phyloP scores from a whole-genome alignment of 2,888 invertebrate species.

The Rhamphomyia laevipes region DNA sequence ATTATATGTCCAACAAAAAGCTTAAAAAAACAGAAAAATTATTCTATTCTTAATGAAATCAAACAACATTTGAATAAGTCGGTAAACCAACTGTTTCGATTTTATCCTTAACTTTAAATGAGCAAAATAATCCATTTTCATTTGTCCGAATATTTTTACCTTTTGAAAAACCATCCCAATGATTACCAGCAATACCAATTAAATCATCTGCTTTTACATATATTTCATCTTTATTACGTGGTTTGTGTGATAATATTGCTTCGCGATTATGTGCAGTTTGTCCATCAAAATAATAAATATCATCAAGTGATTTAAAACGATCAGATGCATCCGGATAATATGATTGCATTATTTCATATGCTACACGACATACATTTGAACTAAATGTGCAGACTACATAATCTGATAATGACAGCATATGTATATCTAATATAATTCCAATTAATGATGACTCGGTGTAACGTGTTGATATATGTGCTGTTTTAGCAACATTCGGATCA shows the following conservation, averaged over 20 bases:
- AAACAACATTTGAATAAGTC: too few relatives aligned
- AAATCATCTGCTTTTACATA: slow-evolving; percentile 65
- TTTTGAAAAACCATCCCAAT: slow-evolving; percentile 94
- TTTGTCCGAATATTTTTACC: slow-evolving; percentile 79
- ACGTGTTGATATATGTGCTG: slow-evolving; percentile 79
- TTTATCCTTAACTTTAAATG: slow-evolving; percentile 73
- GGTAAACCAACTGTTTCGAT: too few relatives aligned
- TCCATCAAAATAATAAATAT: slow-evolving; percentile 96
- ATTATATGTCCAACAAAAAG: too few relatives aligned
- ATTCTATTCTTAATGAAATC: too few relatives aligned
- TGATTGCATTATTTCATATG: too few relatives aligned
- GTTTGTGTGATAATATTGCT: slow-evolving; percentile 60
- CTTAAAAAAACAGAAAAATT: too few relatives aligned
- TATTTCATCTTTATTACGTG: slow-evolving; percentile 51
- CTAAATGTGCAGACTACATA: too few relatives aligned
- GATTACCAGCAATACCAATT: slow-evolving; percentile 88
- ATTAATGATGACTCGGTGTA: slow-evolving; percentile 84
- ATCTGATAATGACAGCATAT: too few relatives aligned
- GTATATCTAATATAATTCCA: slow-evolving; percentile 91
- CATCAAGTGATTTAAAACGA: too few relatives aligned
- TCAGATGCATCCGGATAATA: too few relatives aligned
- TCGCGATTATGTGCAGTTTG: slow-evolving; percentile 79
- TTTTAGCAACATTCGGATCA: slow-evolving; percentile 75
- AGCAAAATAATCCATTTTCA: slow-evolving; percentile 61
- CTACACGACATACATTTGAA: too few relatives aligned